Conservation (phyloP, 2,113 vertebrate species). For the Bubalus kerabau region DNA sequence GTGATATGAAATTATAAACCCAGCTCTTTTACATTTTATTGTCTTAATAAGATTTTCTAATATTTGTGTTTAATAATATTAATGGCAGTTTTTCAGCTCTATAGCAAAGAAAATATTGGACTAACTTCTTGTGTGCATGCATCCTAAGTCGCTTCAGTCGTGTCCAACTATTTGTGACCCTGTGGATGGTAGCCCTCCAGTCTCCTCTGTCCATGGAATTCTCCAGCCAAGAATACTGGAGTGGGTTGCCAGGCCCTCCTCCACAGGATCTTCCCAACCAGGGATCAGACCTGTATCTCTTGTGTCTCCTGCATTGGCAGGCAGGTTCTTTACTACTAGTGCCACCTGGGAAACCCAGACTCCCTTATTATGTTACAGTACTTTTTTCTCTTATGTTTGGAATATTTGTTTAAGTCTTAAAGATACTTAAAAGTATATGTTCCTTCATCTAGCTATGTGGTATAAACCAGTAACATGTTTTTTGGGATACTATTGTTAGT, state of each 20-base stretch:
- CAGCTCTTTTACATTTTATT: not conserved
- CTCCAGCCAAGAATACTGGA: not conserved
- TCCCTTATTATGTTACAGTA: not conserved
- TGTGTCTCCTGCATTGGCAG: not conserved
- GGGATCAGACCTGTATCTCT: not conserved
- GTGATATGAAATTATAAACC: not conserved
- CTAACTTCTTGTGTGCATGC: not conserved
- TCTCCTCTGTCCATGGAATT: not conserved
- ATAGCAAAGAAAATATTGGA: not conserved
- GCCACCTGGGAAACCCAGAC: not conserved
- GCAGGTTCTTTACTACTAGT: not conserved
- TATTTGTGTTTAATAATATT: not conserved
- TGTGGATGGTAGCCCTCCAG: not conserved
- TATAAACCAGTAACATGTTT: not conserved
- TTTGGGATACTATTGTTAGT: not conserved
- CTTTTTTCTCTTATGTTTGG: not conserved
- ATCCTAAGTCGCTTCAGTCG: not conserved
- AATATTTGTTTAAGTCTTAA: not conserved
- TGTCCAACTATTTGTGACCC: not conserved
- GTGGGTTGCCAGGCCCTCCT: not conserved
- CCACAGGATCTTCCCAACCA: not conserved
- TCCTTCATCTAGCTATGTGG: not conserved
- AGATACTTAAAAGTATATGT: not conserved
- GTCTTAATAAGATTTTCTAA: not conserved
- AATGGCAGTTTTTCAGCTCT: not conserved